Evolutionary conservation across 2,797 vertebrate genomes (phyloP).

Genomic region (Rousettus madagascariensis): DNA sequence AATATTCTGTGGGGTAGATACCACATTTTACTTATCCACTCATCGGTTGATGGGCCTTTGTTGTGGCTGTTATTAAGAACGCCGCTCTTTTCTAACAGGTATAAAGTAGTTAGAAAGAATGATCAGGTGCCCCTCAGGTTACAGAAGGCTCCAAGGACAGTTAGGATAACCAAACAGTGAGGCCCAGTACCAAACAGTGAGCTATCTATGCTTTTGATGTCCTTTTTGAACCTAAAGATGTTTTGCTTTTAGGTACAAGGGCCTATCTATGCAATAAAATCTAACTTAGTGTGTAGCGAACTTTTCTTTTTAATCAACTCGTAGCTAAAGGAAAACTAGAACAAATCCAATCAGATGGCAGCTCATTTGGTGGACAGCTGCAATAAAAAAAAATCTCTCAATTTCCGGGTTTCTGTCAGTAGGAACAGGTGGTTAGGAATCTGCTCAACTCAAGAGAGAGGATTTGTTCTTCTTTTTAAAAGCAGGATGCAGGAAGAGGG

Average conservation of each 20-base stretch:
- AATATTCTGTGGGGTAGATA: neutral
- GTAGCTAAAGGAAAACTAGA: slow-evolving; percentile 50
- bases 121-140: neutral
- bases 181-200: neutral
- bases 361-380: slow-evolving; percentile 58
- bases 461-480: neutral
- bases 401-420: slow-evolving; percentile 28
- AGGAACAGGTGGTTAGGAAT: slow-evolving; percentile 59
- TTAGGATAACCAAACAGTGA: neutral
- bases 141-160: neutral
- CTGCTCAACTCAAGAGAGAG: neutral
- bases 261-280: neutral
- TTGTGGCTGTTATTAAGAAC: neutral
- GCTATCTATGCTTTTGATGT: neutral
- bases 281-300: slow-evolving; percentile 18
- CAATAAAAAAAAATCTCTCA: neutral
- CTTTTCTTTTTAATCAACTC: slow-evolving; percentile 47
- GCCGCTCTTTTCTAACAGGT: neutral
- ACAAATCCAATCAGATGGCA: slow-evolving; percentile 47
- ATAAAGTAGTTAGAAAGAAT: neutral
- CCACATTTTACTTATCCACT: neutral
- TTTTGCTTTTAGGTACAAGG: slow-evolving; percentile 22
- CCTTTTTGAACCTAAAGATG: neutral
- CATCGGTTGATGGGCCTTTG: neutral
- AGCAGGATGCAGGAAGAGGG: slow-evolving; percentile 58